Evolutionary conservation across 2,113 vertebrate genomes (phyloP), one percentile per base, ranked within the genome.

Genomic region (Engraulis encrasicolus): DNA sequence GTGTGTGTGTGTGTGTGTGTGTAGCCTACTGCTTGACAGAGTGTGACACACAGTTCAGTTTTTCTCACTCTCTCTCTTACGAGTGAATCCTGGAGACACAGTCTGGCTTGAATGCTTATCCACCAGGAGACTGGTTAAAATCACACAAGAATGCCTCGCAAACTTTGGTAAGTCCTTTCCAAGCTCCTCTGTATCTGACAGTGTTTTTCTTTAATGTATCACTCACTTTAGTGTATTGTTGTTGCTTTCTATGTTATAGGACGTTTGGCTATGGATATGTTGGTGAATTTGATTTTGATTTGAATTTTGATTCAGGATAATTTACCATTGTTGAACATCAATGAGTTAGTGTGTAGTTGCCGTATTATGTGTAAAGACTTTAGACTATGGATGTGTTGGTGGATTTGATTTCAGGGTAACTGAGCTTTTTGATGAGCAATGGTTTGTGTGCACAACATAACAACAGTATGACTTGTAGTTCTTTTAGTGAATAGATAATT

Each of bases 91-190:
- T 82, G 84, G 58, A 84, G 58, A 80, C 82, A 77, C 18, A 36
- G 7, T 74, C 58, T 66, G 58, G 4, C 58, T 66, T 27, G 9
- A 23, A n/a, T n/a, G 40, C 40, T 45, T 45, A 58, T 23, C 54
- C 80, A 84, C 61, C 80, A 49, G 82, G 31, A 58, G 83, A 83
- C 18, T 31, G n/a, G n/a, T 78, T n/a, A 1, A 38, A 34, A 78
- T 12, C 84, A 27, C 79, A n/a, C 14, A 37, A 87, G 80, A 54
- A 89, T 89, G 88, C 84, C 82, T 85, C 88, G 83, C 40, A 87
- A 85, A 84, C 45, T 79, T 19, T 87, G 88, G 88, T 87, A 71
- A 86, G 86, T 84, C 80, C 20, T 36, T 27, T 27, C 18, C 5
- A 27, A 74, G 14, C 12, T 2, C 2, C 17, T 34, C 34, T 14